Evolutionary conservation across 64 coral and sea anemone genomes (phyloP).

Genomic region (Hydrozoanthus tunicans): DNA sequence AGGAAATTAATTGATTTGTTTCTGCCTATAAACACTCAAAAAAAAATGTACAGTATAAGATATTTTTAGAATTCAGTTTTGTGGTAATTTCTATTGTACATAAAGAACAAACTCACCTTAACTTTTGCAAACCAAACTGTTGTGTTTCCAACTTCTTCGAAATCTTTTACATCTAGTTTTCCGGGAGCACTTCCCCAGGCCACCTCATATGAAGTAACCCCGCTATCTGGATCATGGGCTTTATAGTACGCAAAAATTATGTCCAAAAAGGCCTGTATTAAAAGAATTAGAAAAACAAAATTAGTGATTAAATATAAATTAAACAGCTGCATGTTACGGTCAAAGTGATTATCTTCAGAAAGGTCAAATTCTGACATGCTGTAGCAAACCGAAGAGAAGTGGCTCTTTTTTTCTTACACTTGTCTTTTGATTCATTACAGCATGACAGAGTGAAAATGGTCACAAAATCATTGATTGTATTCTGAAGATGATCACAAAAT

Average conservation of each 20-base stretch:
- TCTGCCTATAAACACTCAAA: not conserved
- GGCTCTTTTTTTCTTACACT: too few species aligned
- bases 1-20: not conserved
- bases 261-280: constrained; percentile 29
- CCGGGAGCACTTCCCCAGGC: constrained; percentile 71
- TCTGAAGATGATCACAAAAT: too few species aligned
- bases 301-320: not conserved
- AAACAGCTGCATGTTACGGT: too few species aligned
- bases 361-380: too few species aligned
- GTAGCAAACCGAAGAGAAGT: too few species aligned
- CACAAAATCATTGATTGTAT: too few species aligned
- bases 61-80: not conserved
- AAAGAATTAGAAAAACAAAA: not conserved
- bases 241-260: constrained; percentile 49
- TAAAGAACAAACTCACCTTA: constrained; percentile 5
- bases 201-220: constrained; percentile 69
- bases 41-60: not conserved
- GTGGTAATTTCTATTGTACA: too few species aligned
- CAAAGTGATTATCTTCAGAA: too few species aligned
- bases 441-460: too few species aligned
- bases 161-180: constrained; percentile 43
- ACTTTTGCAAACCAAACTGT: constrained; percentile 73
- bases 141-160: constrained; percentile 68
- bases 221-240: constrained; percentile 66
- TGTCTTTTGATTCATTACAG: too few species aligned